phyloP scores from a whole-genome alignment of 1,140 invertebrate genomes.

The Eumaeus atala region DNA sequence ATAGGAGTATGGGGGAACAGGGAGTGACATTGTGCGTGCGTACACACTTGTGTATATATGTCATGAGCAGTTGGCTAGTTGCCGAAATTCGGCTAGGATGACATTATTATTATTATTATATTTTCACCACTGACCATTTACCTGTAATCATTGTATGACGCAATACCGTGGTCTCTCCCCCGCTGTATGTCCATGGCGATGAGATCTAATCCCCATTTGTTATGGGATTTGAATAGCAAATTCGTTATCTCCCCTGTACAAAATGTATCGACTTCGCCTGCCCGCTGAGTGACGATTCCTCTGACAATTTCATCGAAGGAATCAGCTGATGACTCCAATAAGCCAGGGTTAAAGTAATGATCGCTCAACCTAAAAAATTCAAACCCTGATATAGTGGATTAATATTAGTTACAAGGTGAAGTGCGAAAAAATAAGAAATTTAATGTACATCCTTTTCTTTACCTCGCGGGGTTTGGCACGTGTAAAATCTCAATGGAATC shows the following conservation, averaged over 20 bases:
- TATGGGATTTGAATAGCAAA: conserved; percentile 84
- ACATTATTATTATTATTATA: not conserved
- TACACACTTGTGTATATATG: not conserved
- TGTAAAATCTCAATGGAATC: no score
- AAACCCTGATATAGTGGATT: not conserved
- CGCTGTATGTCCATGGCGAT: conserved; percentile 82
- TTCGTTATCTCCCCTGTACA: conserved; percentile 87
- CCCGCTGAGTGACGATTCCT: conserved; percentile 43
- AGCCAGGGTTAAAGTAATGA: conserved; percentile 59
- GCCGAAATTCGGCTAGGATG: no score
- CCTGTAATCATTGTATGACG: conserved; percentile 74
- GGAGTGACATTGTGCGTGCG: no score
- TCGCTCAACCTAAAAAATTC: conserved; percentile 55
- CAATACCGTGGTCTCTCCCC: conserved; percentile 82
- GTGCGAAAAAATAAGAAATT: no score
- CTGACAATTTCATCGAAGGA: conserved; percentile 58
- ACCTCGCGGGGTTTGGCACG: no score
- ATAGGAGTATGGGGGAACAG: no score
- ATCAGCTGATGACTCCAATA: conserved; percentile 46
- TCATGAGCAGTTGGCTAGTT: no score
- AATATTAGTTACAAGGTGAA: no score
- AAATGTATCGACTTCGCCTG: conserved; percentile 80
- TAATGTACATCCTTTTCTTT: no score
- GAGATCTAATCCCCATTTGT: conserved; percentile 78
- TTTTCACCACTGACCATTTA: conserved; percentile 18